These are phyloP conservation scores for Agrochola circellaris DNA, from an alignment of 2,888 invertebrate genomes.

Conservation along the genomic window DNA sequence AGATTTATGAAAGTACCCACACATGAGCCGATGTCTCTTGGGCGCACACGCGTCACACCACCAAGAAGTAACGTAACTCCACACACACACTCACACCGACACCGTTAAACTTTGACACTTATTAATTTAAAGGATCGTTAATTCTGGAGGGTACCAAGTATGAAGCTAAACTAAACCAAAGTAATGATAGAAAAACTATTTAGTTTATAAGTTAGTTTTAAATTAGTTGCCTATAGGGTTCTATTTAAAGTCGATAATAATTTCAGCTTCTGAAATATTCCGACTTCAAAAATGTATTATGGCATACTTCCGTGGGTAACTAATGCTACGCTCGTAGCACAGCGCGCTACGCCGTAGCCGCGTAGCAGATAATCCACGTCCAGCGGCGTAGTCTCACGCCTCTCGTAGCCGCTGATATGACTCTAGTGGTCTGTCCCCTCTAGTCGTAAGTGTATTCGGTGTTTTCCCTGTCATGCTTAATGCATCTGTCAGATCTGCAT, in stretches of 20 bases:
- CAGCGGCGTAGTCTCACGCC: conserved; percentile 87
- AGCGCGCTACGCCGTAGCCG: conserved; percentile 84
- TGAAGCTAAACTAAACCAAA: conserved; percentile 64
- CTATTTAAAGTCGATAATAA: conserved; percentile 2
- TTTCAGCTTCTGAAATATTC: conserved; percentile 17
- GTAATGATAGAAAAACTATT: conserved; percentile 57
- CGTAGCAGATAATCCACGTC: conserved; percentile 87
- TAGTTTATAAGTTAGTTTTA: conserved; percentile 20
- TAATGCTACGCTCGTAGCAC: conserved; percentile 83
- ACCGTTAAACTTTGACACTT: conserved; percentile 87
- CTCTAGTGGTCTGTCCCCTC: conserved; percentile 81
- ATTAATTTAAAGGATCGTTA: conserved; percentile 89
- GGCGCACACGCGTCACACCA: conserved; percentile 74
- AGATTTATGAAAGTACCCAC: conserved; percentile 97
- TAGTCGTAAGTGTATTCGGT: conserved; percentile 32
- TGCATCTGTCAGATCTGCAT: conserved; percentile 83
- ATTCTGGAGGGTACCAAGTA: conserved; percentile 79
- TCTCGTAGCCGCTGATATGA: conserved; percentile 80
- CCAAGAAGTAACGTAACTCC: conserved; percentile 65
- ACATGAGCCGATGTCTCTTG: conserved; percentile 90
- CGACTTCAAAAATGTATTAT: conserved; percentile 3
- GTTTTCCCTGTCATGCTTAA: conserved; percentile 83
- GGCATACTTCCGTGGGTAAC: conserved; percentile 62
- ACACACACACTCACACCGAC: conserved; percentile 69
- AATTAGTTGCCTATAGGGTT: background rate